Base-by-base conservation (phyloP, 2,113 vertebrate species). In the Aptenodytes patagonicus region DNA sequence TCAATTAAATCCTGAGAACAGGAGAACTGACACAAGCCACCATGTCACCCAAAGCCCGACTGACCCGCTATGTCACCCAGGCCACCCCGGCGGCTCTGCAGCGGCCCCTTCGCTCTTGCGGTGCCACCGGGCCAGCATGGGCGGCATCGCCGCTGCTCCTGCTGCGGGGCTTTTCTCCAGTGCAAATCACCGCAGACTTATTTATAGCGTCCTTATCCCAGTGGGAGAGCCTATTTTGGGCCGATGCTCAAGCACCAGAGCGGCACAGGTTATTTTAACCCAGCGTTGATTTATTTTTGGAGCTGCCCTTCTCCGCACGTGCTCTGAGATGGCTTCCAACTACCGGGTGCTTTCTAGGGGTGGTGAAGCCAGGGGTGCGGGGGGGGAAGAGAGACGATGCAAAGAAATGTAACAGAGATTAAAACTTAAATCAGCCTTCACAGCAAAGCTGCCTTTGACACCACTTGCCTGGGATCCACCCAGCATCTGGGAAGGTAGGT, bases 61-160 rank as follows among this genome's bases (percentile, higher is more conserved):
- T 36, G 68, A 40, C 38, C 52, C 3, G 0, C 57, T 11, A 0
- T 0, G 0, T 22, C 89, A 51, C 24, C 54, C 25, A 9, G 91
- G 82, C 81, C 71, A 49, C 76, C 57, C 28, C 0, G 0, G 31
- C 4, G 6, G 58, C 83, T 70, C 83, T 32, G 65, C 70, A 61
- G 80, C 18, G n/a, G 46, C 66, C 80, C 51, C n/a, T 34, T 62
- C 2, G 1, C 57, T n/a, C 58, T 36, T 17, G 0, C 0, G 1
- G 58, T 72, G 83, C 51, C 77, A 29, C 44, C 0, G 3, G 68
- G 72, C 52, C 72, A 19, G 54, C 0, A 0, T 17, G 69, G 82
- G 94, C 0, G 0, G 42, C 60, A 17, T 2, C 0, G 0, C 36
- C 0, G 1, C 60, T 28, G 58, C 80, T 93, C 25, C 76, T 58